phyloP scores from a whole-genome alignment of 2,113 vertebrate species.

The Ochotona curzoniae region DNA sequence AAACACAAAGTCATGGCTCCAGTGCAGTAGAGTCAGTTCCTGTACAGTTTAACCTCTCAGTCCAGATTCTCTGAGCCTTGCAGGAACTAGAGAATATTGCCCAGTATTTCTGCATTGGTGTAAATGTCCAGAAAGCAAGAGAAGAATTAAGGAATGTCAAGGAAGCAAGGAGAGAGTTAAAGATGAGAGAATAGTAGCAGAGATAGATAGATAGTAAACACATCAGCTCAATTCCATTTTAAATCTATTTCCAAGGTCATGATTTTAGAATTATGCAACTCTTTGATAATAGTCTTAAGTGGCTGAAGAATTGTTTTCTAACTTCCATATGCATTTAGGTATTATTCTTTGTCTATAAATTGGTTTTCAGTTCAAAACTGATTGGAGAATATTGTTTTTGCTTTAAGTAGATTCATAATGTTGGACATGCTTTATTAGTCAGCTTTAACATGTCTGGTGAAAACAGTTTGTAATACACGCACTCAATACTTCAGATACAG shows the following conservation, averaged over 20 bases:
- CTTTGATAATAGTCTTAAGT: not conserved
- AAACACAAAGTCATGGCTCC: not conserved
- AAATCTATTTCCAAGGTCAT: not conserved
- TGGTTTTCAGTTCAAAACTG: slow-evolving; percentile 42
- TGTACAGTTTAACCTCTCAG: not conserved
- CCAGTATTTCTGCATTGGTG: not conserved
- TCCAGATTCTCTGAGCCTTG: not conserved
- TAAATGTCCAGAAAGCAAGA: not conserved
- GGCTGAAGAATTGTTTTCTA: not conserved
- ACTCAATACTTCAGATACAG: not conserved
- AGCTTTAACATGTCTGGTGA: not conserved
- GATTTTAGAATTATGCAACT: not conserved
- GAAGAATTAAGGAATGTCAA: not conserved
- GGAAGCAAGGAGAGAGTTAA: not conserved
- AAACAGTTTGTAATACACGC: not conserved
- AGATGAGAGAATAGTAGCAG: not conserved
- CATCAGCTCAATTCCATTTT: not conserved
- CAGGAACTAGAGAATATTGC: not conserved
- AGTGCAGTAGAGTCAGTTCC: not conserved
- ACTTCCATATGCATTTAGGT: not conserved
- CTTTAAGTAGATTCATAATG: slow-evolving; percentile 7
- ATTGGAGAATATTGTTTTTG: not conserved
- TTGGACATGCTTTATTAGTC: not conserved
- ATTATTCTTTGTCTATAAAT: not conserved
- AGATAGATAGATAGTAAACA: not conserved